Conservation (phyloP, 2,113 vertebrate genomes). For the Microtus pennsylvanicus region DNA sequence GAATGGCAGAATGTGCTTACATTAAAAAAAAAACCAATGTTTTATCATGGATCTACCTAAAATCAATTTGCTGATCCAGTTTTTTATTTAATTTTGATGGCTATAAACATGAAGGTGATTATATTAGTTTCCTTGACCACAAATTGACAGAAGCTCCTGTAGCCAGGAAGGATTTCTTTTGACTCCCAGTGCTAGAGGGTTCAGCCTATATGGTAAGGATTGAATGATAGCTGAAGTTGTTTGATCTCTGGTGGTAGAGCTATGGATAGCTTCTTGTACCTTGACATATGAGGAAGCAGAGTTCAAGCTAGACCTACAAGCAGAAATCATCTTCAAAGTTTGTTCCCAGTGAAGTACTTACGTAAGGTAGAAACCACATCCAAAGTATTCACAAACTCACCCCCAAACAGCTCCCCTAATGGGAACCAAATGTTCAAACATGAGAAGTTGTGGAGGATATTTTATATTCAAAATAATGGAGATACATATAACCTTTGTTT, state of each 20-base stretch:
- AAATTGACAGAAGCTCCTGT: neutral
- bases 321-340: neutral
- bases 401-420: neutral
- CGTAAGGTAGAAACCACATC: neutral
- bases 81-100: slow-evolving; percentile 7
- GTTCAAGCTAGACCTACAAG: neutral
- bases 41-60: neutral
- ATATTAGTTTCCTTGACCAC: neutral
- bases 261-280: neutral
- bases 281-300: neutral
- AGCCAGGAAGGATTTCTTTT: neutral
- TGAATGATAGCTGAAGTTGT: neutral
- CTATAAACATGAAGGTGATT: neutral
- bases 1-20: neutral
- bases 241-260: neutral
- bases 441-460: neutral
- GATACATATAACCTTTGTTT: neutral
- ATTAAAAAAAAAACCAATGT: neutral
- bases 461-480: neutral
- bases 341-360: neutral
- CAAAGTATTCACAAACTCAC: neutral
- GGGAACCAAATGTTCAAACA: neutral
- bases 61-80: neutral
- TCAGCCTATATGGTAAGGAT: neutral
- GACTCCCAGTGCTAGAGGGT: neutral